Conservation (phyloP, 53 echinoderm and acorn worm genomes). For the Holothuria leucospilota region DNA sequence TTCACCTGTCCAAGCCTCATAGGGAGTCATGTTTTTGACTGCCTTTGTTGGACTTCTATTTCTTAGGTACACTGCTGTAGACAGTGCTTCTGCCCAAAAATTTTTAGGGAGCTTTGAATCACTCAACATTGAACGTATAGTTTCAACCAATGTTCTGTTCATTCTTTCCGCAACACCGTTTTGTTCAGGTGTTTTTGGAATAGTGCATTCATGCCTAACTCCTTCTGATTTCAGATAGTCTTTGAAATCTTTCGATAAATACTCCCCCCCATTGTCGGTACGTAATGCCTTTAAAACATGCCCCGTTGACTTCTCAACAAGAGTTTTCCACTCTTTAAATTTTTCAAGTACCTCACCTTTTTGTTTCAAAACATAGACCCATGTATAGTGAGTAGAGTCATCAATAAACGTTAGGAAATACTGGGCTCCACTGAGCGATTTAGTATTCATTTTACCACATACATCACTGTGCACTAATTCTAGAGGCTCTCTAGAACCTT, state of each 20-base stretch:
- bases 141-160: not conserved
- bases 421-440: constrained; percentile 2
- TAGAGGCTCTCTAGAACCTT: too few species aligned
- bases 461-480: too few species aligned
- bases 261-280: constrained; percentile 4
- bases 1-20: constrained; percentile 1
- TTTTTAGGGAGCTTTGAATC: not conserved
- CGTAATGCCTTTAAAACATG: not conserved
- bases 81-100: not conserved
- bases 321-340: not conserved
- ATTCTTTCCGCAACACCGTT: constrained; percentile 19
- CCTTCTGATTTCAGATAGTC: not conserved
- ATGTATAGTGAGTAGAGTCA: not conserved
- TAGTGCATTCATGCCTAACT: not conserved
- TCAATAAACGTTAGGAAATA: constrained; percentile 12
- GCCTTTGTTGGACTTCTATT: not conserved
- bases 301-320: not conserved
- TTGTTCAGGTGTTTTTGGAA: not conserved
- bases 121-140: not conserved
- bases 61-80: not conserved
- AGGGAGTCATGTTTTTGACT: not conserved
- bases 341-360: not conserved
- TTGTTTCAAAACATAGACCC: not conserved
- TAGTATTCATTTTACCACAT: constrained; percentile 2
- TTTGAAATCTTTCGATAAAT: not conserved